Conservation (phyloP, 2,888 invertebrate genomes). For the Philereme vetulata region DNA sequence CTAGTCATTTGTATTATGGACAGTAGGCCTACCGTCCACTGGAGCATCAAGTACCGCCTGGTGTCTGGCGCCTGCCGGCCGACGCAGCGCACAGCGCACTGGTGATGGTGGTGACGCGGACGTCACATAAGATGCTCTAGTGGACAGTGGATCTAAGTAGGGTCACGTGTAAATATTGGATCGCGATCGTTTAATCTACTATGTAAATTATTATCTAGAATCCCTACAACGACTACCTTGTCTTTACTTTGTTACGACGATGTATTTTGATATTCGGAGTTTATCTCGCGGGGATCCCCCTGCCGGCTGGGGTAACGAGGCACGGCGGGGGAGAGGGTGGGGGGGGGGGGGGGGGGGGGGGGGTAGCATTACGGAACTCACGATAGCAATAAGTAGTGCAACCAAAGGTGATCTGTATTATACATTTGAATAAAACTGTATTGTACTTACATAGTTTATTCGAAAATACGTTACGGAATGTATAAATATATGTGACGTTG, state of each 20-base stretch:
- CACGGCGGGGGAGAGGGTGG: not conserved
- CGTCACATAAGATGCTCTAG: not conserved
- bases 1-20: constrained; percentile 44
- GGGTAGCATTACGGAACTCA: constrained; percentile 38
- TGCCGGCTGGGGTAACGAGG: not conserved
- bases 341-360: constrained; percentile 1
- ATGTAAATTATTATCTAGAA: constrained; percentile 48
- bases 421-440: constrained; percentile 39
- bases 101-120: not conserved
- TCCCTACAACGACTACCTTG: constrained; percentile 69
- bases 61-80: not conserved
- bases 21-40: not conserved
- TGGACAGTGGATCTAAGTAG: constrained; percentile 8
- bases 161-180: constrained; percentile 50
- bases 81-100: not conserved
- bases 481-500: constrained; percentile 21
- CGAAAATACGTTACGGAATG: constrained; percentile 39
- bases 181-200: constrained; percentile 41
- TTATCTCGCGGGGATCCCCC: constrained; percentile 48
- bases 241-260: constrained; percentile 63
- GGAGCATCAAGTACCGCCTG: not conserved
- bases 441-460: constrained; percentile 50
- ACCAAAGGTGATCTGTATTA: constrained; percentile 60
- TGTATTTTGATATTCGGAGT: constrained; percentile 72
- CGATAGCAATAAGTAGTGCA: constrained; percentile 70